A percentile compares a stretch with the other conserved stretches of the same genome.
phyloP scores from a whole-genome alignment of 2,113 vertebrate genomes.

The Phaethon lepturus region DNA sequence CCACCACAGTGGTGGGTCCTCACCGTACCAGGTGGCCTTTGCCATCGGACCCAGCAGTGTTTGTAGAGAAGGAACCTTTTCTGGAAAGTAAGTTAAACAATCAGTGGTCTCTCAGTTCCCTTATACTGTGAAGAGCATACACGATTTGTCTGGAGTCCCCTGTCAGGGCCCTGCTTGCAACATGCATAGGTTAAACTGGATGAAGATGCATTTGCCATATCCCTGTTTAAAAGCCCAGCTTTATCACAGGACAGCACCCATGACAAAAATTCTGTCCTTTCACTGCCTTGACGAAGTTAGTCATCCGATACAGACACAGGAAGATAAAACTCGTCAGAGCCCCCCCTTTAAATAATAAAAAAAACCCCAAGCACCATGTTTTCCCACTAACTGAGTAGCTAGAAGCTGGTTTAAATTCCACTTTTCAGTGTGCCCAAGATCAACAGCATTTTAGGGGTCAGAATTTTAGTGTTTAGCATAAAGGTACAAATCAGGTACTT shows the following conservation, averaged over 20 bases:
- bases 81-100: not conserved
- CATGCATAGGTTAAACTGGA: fast-evolving
- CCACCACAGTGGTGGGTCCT: fast-evolving
- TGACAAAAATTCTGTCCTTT: not conserved
- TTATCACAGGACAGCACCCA: not conserved
- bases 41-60: not conserved
- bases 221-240: not conserved
- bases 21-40: fast-evolving
- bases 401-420: not conserved
- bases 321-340: not conserved
- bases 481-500: not conserved
- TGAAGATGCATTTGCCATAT: not conserved
- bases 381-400: not conserved
- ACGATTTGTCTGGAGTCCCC: fast-evolving
- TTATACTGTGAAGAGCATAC: fast-evolving
- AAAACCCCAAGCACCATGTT: not conserved
- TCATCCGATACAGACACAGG: not conserved
- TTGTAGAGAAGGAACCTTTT: not conserved
- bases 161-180: not conserved
- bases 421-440: not conserved
- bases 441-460: not conserved
- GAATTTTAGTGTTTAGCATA: not conserved
- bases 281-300: not conserved
- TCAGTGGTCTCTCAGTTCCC: not conserved
- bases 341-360: not conserved